Conservation (phyloP, 2,113 vertebrate genomes). For the Bos taurus region DNA sequence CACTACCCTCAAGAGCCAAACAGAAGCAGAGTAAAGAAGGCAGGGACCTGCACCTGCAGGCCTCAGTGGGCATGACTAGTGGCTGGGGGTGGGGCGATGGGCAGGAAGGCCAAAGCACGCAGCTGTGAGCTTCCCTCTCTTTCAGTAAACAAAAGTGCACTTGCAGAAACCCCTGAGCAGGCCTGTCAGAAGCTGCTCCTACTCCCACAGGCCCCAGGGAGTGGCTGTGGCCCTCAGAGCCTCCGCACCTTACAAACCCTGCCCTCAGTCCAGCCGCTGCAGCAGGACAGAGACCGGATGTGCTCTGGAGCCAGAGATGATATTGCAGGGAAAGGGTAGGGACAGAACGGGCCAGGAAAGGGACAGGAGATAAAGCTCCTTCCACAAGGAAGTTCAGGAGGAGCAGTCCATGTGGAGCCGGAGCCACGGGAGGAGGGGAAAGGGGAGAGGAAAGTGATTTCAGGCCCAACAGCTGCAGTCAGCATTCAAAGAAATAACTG, state of each 20-base stretch:
- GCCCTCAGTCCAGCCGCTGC: not conserved
- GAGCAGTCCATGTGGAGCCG: not conserved
- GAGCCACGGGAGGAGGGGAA: not conserved
- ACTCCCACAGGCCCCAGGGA: not conserved
- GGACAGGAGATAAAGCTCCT: not conserved
- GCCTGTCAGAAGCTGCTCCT: not conserved
- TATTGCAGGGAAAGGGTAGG: not conserved
- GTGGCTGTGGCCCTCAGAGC: not conserved
- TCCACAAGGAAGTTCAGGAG: not conserved
- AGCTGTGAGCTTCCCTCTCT: not conserved
- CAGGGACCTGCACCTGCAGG: not conserved
- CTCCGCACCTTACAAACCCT: not conserved
- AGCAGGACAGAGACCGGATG: not conserved
- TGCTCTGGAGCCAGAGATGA: not conserved
- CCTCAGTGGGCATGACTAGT: not conserved
- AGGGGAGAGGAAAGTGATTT: not conserved
- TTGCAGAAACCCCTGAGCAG: not conserved
- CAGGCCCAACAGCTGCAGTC: not conserved
- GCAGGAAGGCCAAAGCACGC: not conserved
- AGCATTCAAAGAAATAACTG: not conserved
- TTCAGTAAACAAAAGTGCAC: conserved; percentile 57
- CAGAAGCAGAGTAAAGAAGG: not conserved
- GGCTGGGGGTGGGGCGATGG: not conserved
- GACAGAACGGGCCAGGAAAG: not conserved
- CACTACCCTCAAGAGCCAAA: not conserved